These are phyloP conservation scores for Agonopterix arenella DNA, from an alignment of 2,888 invertebrate genomes.

Conservation along the genomic window DNA sequence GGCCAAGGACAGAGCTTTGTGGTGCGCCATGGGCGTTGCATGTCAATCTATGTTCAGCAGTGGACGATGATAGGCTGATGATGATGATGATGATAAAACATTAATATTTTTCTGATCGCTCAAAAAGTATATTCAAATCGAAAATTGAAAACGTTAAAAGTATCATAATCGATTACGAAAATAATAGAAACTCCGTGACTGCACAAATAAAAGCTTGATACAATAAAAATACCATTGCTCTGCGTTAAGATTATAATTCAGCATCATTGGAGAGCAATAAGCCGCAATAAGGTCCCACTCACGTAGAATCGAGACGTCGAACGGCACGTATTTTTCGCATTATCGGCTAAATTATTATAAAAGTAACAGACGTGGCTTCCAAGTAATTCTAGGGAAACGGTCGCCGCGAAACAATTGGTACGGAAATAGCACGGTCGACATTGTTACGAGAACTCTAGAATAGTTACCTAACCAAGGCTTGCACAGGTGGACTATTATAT, in stretches of 20 bases:
- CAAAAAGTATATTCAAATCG: too few species aligned
- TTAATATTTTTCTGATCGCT: too few species aligned
- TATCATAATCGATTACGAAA: background rate
- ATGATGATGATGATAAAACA: too few species aligned
- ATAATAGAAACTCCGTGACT: conserved; percentile 19
- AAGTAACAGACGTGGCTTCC: conserved; percentile 63
- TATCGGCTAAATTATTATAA: conserved; percentile 72
- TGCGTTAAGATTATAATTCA: conserved; percentile 53
- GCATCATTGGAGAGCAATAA: conserved; percentile 60
- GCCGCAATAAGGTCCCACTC: conserved; percentile 58
- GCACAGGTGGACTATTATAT: background rate
- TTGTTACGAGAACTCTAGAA: conserved; percentile 12
- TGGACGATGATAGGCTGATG: too few species aligned
- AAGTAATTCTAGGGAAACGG: conserved; percentile 34
- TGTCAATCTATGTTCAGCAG: too few species aligned
- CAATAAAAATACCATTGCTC: conserved; percentile 34
- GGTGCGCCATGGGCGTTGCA: too few species aligned
- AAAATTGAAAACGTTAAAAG: too few species aligned
- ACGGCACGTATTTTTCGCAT: conserved; percentile 73
- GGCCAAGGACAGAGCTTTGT: too few species aligned
- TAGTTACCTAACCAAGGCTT: conserved; percentile 7
- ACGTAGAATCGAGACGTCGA: conserved; percentile 52
- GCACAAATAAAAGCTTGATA: conserved; percentile 16
- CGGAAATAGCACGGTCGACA: conserved; percentile 41
- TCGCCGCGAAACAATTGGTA: conserved; percentile 36